Base-by-base conservation (phyloP, 1,140 invertebrate species). In the Berghia stephanieae region DNA sequence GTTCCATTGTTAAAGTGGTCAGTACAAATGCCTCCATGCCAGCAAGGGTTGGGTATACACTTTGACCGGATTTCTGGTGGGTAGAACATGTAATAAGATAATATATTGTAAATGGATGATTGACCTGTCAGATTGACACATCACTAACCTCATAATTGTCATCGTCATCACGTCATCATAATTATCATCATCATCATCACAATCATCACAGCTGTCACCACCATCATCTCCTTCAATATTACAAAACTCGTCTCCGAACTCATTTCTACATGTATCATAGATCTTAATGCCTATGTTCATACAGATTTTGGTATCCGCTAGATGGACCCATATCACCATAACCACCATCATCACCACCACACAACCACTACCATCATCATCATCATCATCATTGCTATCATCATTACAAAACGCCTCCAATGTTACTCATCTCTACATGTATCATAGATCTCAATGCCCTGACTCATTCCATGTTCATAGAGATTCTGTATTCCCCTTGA, bases 401-500 rank as follows among this genome's bases (percentile, higher is more conserved):
- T n/a, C 3, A 27, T n/a, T n/a, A n/a, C n/a, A n/a, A n/a, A n/a
- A n/a, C n/a, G n/a, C n/a, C n/a, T n/a, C 27, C 27, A n/a, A 68
- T 31, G 2, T 40, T 4, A 79, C 69, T 44, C 68, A 84, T 82
- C 78, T 72, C 38, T 60, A 76, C 83, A 84, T 36, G 57, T 57
- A 8, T 81, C 78, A 13, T 72, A 71, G 38, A 82, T 49, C 21
- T 79, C 75, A 57, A 60, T 42, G 4, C 31, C 49, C 49, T 80
- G 79, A 4, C 70, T 69, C 27, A 34, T 72, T 2, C 77, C 77
- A 69, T 63, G 74, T 13, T 71, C 40, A 13, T 52, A 18, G 6
- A 89, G 78, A 75, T 89, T 84, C 21, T 85, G 82, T 1, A 83
- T 77, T 83, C 96, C 94, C 16, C 96, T n/a, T n/a, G n/a, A n/a